These are phyloP conservation scores for Cephus pulcher DNA, from an alignment of 2,888 invertebrate genomes.

Conservation along the genomic window DNA sequence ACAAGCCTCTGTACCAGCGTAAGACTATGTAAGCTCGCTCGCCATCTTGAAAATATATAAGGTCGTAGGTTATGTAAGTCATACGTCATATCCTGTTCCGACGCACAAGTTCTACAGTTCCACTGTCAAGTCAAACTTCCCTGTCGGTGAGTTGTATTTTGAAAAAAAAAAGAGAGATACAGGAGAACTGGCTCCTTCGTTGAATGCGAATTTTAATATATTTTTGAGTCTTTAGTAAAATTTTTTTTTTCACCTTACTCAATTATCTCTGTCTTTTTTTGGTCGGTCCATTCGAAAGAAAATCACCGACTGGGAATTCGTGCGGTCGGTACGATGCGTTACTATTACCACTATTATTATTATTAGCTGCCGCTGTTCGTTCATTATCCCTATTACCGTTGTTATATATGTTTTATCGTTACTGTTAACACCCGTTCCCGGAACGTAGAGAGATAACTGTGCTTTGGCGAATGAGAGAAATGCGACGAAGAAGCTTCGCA, in stretches of 20 bases:
- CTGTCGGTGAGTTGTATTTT: neutral
- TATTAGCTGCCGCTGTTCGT: neutral
- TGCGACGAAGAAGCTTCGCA: neutral
- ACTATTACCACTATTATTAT: conserved; percentile 1
- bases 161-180: neutral
- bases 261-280: neutral
- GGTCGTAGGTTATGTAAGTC: neutral
- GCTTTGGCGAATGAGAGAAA: neutral
- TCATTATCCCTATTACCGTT: neutral
- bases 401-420: conserved; percentile 6
- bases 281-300: neutral
- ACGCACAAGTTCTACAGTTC: neutral
- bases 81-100: neutral
- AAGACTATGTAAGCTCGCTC: neutral
- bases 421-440: neutral
- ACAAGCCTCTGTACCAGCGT: neutral
- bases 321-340: neutral
- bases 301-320: neutral
- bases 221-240: neutral
- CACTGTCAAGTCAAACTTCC: neutral
- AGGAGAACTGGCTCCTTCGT: neutral
- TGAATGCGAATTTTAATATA: neutral
- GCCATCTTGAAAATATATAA: neutral
- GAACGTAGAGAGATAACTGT: neutral
- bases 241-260: neutral